Evolutionary conservation across 2,113 vertebrate species (phyloP), one percentile per base, ranked within the genome.

Genomic region (Halcyon malimbica): DNA sequence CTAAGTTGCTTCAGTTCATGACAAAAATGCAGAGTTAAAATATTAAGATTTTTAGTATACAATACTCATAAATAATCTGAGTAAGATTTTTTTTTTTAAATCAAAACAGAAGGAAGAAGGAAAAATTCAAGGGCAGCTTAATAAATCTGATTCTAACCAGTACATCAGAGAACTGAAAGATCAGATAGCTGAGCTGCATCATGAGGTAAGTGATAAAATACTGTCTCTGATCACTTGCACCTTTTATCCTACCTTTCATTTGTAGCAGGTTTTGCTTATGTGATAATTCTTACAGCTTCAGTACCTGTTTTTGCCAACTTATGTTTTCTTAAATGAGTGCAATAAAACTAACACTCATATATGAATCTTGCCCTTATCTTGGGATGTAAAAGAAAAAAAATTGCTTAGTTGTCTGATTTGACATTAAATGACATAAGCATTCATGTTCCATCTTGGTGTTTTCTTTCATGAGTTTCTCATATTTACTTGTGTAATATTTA

Each of bases 101-200:
- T 67, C 93, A 82, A 96, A 97, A 98, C 98, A 99, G 99, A 99
- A 99, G 98, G 99, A 99, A 99, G 99, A 99, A 98, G 99, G 99
- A 69, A 99, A 99, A 97, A 98, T 99, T 95, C 98, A 99, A 96
- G 99, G 99, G n/a, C 99, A 99, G 83, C 99, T 99, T 92, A 99
- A 99, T 98, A 99, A 98, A 98, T 99, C 99, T 11, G 99, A 99
- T 98, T 99, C 99, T 60, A 99, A 98, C 97, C 99, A 99, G 98
- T 99, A 99, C 96, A 99, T 99, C 96, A 98, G 98, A 68, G 99
- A 99, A 95, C 98, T 99, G 96, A 99, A 99, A 98, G 99, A 99
- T 97, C 99, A 99, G 97, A 99, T 99, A 97, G 97, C 97, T 50
- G 99, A 99, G 96, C 98, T 99, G 46, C 98, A 99, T 96, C 98